These are phyloP conservation scores for Polypedilum pembai DNA, from an alignment of 1,140 invertebrate species.

Conservation along the genomic window DNA sequence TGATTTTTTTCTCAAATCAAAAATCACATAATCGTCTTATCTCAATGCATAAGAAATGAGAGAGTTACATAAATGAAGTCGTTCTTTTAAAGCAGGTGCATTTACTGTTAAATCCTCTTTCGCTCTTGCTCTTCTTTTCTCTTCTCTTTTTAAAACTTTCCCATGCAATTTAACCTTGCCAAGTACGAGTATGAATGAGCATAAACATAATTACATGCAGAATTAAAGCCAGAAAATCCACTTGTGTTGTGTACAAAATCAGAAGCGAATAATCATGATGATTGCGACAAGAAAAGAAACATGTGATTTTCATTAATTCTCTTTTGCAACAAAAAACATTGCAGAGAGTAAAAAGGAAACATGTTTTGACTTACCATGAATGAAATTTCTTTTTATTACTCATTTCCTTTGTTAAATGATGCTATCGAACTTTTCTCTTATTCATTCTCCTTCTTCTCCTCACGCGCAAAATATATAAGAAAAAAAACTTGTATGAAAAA, in stretches of 20 bases:
- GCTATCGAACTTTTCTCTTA: slow-evolving; percentile 4
- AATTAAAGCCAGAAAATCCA: not conserved
- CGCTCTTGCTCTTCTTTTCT: not conserved
- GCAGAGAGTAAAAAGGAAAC: not conserved
- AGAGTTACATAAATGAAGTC: not conserved
- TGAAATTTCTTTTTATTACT: slow-evolving; percentile 15
- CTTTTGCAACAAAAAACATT: not conserved
- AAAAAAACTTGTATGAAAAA: not conserved
- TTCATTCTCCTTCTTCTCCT: not conserved
- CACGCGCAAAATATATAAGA: not conserved
- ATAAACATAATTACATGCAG: not conserved
- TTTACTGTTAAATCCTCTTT: slow-evolving; percentile 16
- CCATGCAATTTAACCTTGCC: not conserved
- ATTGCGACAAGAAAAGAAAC: not conserved
- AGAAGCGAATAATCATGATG: not conserved
- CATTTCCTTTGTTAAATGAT: slow-evolving; percentile 23
- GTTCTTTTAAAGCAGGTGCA: not conserved
- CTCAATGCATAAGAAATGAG: too few relatives aligned
- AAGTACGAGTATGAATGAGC: not conserved
- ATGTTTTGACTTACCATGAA: slow-evolving; percentile 2
- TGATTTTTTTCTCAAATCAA: not conserved
- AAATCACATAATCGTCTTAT: not conserved
- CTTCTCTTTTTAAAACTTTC: not conserved
- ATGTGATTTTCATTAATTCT: not conserved
- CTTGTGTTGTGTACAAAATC: not conserved